Evolutionary conservation across 2,888 invertebrate genomes (phyloP).

Genomic region (Chromoteleia sp.): DNA sequence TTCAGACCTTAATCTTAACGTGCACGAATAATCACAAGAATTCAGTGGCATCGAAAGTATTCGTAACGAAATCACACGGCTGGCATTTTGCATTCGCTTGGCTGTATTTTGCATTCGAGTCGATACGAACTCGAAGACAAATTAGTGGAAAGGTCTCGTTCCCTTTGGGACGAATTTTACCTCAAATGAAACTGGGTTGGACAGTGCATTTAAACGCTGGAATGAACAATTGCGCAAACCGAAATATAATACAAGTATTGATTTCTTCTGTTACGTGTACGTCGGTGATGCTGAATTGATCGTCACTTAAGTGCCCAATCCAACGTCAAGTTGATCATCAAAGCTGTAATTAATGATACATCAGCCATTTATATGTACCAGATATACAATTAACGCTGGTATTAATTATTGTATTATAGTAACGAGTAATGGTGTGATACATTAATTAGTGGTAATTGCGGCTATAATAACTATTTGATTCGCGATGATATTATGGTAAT

Average conservation of each 20-base stretch:
- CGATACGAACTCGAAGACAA: not conserved
- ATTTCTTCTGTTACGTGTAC: slow-evolving; percentile 14
- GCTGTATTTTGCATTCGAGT: not conserved
- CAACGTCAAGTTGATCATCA: slow-evolving; percentile 41
- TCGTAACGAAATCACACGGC: not conserved
- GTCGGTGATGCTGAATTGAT: slow-evolving; percentile 10
- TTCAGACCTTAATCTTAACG: slow-evolving; percentile 7
- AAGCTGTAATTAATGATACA: slow-evolving; percentile 39
- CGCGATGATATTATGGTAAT: no score
- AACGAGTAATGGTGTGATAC: slow-evolving; percentile 13
- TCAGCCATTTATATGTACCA: slow-evolving; percentile 12
- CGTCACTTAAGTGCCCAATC: slow-evolving; percentile 41
- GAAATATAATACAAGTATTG: slow-evolving; percentile 20
- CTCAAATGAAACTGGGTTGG: not conserved
- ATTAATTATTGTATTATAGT: slow-evolving; percentile 19
- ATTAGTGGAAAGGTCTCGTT: not conserved
- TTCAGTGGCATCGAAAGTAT: not conserved
- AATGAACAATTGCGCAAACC: not conserved
- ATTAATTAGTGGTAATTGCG: not conserved
- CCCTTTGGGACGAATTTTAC: not conserved
- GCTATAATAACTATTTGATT: no score
- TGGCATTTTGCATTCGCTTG: not conserved
- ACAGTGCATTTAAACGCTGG: no score
- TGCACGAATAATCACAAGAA: slow-evolving; percentile 12
- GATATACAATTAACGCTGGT: slow-evolving; percentile 19